phyloP scores from a whole-genome alignment of 2,888 invertebrate species.

The Abrostola triplasia region DNA sequence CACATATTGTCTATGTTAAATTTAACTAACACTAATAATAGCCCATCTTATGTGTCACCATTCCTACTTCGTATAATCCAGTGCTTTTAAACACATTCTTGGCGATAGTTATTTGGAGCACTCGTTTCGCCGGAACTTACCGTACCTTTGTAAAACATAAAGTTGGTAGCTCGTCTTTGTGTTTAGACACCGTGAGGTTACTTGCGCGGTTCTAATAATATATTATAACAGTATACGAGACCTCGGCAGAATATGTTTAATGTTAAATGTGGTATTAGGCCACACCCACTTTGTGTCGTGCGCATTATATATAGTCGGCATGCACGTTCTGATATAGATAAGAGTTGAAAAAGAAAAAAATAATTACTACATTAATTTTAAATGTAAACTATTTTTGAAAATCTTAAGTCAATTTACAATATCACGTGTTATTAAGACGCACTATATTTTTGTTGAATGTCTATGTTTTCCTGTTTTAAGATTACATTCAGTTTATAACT shows the following conservation, averaged over 20 bases:
- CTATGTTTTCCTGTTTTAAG: conserved; percentile 20
- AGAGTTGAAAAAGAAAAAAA: conserved; percentile 27
- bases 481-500: conserved; percentile 27
- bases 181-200: conserved; percentile 1
- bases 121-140: too few relatives aligned
- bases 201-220: background rate
- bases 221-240: background rate
- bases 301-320: background rate
- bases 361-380: conserved; percentile 16
- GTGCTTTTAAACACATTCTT: too few relatives aligned
- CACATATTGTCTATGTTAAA: conserved; percentile 1
- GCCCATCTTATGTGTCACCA: background rate
- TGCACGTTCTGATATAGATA: conserved; percentile 12
- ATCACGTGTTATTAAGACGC: conserved; percentile 36
- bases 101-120: too few relatives aligned
- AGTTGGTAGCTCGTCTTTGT: too few relatives aligned
- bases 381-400: conserved; percentile 33
- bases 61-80: too few relatives aligned
- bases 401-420: conserved; percentile 30
- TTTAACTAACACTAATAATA: conserved; percentile 1
- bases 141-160: too few relatives aligned
- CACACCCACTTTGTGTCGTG: background rate
- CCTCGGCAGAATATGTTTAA: too few relatives aligned
- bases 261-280: conserved; percentile 8
- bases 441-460: conserved; percentile 30